Percentiles rank a stretch among this genome's conserved stretches.
These are phyloP conservation scores for Smittia sp. DNA, from an alignment of 2,888 invertebrate genomes.

Conservation along the genomic window DNA sequence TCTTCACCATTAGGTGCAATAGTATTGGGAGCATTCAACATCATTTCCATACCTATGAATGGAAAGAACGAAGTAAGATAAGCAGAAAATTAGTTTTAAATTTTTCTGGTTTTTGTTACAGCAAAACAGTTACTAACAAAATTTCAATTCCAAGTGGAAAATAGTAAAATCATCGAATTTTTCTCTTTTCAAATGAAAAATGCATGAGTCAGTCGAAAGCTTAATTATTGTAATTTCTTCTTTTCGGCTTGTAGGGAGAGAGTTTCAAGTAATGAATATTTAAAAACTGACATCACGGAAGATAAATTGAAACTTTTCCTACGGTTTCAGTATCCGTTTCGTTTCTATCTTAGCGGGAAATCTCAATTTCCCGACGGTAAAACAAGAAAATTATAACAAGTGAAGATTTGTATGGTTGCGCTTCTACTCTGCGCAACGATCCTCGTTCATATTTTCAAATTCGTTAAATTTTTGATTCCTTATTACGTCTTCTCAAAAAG, in stretches of 20 bases:
- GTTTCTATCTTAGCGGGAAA: background rate
- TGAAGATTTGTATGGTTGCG: too few relatives aligned
- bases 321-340: background rate
- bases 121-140: background rate
- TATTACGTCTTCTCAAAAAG: too few relatives aligned
- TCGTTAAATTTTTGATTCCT: background rate
- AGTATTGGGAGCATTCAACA: constrained; percentile 53
- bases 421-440: too few relatives aligned
- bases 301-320: constrained; percentile 11
- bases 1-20: constrained; percentile 64
- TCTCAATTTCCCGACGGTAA: background rate
- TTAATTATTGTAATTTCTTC: constrained; percentile 11
- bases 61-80: constrained; percentile 19
- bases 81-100: constrained; percentile 40
- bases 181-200: background rate
- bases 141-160: background rate
- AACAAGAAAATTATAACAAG: background rate
- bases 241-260: background rate
- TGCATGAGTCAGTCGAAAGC: constrained; percentile 7
- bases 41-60: constrained; percentile 60
- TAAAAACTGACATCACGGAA: constrained; percentile 16
- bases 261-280: constrained; percentile 4
- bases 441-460: too few relatives aligned
- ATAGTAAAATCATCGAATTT: constrained; percentile 9
- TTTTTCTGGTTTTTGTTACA: constrained; percentile 9